phyloP scores from a whole-genome alignment of 2,888 invertebrate genomes.

The Trachelus troglodyta region DNA sequence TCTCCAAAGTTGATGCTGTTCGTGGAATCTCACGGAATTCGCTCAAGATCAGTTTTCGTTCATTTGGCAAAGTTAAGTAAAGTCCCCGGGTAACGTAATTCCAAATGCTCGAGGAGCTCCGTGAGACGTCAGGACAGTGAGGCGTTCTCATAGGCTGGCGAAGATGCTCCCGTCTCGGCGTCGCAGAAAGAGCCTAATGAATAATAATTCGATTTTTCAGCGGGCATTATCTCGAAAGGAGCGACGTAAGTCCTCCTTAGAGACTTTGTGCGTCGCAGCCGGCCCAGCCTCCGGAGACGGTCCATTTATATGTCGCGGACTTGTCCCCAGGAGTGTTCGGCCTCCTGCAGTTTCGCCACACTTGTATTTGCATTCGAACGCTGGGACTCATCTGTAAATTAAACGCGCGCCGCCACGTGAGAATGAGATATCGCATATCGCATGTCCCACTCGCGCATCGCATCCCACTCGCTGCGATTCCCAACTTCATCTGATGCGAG shows the following conservation, averaged over 20 bases:
- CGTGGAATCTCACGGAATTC: constrained; percentile 8
- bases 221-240: constrained; percentile 16
- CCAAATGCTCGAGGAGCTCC: too few species aligned
- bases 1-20: constrained; percentile 18
- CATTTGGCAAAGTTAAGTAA: too few species aligned
- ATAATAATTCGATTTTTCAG: constrained; percentile 35
- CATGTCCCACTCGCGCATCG: neutral
- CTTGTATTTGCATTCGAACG: constrained; percentile 44
- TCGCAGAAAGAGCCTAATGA: constrained; percentile 4
- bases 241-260: constrained; percentile 23
- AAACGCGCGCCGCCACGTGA: constrained; percentile 32
- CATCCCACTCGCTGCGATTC: neutral
- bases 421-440: constrained; percentile 42
- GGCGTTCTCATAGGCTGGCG: constrained; percentile 16
- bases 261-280: constrained; percentile 13
- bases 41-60: too few species aligned
- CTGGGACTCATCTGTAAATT: constrained; percentile 40
- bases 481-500: too few species aligned
- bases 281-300: constrained; percentile 8
- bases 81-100: too few species aligned
- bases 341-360: constrained; percentile 46
- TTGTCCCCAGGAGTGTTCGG: constrained; percentile 44
- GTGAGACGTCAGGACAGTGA: too few species aligned
- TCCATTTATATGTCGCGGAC: constrained; percentile 43
- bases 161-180: constrained; percentile 23